A percentile compares a stretch with the other conserved stretches of the same genome.
These are phyloP conservation scores for Sardina pilchardus DNA, from an alignment of 2,113 vertebrate genomes.

Conservation along the genomic window DNA sequence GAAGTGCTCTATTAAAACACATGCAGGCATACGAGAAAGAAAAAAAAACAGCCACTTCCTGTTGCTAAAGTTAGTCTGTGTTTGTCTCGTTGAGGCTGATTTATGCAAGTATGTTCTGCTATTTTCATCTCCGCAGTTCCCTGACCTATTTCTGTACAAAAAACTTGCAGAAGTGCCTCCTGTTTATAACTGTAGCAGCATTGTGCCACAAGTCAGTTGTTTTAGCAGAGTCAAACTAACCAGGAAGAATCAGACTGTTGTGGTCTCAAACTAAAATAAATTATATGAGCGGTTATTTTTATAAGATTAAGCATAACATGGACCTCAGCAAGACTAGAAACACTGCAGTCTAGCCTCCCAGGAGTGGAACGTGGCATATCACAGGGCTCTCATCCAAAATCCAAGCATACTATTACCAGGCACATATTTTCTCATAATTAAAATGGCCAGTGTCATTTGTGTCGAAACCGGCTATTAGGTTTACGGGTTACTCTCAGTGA, in stretches of 20 bases:
- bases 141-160: slow-evolving; percentile 36
- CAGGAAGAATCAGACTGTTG: not conserved
- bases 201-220: slow-evolving; percentile 17
- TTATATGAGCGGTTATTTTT: not conserved
- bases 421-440: slow-evolving; percentile 7
- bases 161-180: slow-evolving; percentile 45
- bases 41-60: slow-evolving; percentile 66
- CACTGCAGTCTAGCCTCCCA: not conserved
- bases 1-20: slow-evolving; percentile 46
- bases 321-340: not conserved
- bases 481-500: not conserved
- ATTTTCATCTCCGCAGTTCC: slow-evolving; percentile 64
- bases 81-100: slow-evolving; percentile 71
- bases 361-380: not conserved
- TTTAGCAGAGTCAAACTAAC: not conserved
- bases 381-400: not conserved
- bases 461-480: not conserved
- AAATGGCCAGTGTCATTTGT: not conserved
- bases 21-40: slow-evolving; percentile 9
- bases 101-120: slow-evolving; percentile 64
- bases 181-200: slow-evolving; percentile 40
- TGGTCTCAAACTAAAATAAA: not conserved
- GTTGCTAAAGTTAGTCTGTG: slow-evolving; percentile 72
- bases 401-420: not conserved
- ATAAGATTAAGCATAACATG: not conserved